Evolutionary conservation across 2,888 invertebrate species (phyloP).

Genomic region (Polymixis flavicincta): DNA sequence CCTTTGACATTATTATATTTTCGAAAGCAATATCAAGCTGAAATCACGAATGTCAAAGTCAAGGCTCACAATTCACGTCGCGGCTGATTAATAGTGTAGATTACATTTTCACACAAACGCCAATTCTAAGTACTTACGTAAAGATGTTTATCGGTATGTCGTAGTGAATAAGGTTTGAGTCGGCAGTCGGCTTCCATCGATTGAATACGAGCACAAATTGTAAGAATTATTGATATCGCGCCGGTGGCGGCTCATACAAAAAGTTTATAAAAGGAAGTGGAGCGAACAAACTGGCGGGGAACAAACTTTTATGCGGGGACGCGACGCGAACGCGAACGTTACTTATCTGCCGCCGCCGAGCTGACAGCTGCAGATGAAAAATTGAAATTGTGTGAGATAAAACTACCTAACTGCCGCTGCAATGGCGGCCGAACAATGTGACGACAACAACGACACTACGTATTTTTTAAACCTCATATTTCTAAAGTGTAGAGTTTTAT

Average conservation of each 20-base stretch:
- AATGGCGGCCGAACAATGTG: conserved; percentile 85
- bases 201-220: conserved; percentile 81
- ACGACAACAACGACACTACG: conserved; percentile 73
- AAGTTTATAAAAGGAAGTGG: conserved; percentile 89
- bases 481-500: conserved; percentile 39
- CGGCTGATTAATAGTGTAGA: conserved; percentile 64
- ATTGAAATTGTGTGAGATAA: conserved; percentile 91
- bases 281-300: conserved; percentile 88
- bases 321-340: conserved; percentile 85
- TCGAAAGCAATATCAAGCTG: conserved; percentile 54
- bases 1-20: conserved; percentile 57
- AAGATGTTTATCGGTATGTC: conserved; percentile 68
- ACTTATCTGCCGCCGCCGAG: conserved; percentile 88
- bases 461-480: conserved; percentile 65
- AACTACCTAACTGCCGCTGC: conserved; percentile 88
- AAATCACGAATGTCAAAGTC: conserved; percentile 62
- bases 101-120: conserved; percentile 59
- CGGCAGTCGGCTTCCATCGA: conserved; percentile 73
- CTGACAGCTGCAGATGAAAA: conserved; percentile 91
- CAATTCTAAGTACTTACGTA: conserved; percentile 57
- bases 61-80: conserved; percentile 54
- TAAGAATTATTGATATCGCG: conserved; percentile 88
- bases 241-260: conserved; percentile 83
- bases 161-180: conserved; percentile 69
- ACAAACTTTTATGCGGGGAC: conserved; percentile 87